These are phyloP conservation scores for Lonchura striata DNA, from an alignment of 2,113 vertebrate genomes.

Conservation along the genomic window DNA sequence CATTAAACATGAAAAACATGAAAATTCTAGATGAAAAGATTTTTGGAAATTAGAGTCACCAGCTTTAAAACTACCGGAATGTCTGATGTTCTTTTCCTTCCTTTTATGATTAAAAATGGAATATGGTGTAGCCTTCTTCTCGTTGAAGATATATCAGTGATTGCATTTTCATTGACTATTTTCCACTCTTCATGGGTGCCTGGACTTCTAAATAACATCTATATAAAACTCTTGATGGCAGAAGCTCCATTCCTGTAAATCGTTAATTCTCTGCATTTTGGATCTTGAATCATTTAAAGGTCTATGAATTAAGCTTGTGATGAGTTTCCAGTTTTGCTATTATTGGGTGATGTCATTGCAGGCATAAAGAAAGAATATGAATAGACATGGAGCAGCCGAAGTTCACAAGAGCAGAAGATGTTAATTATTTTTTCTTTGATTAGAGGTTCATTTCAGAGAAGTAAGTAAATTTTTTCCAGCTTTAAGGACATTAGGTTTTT, in stretches of 20 bases:
- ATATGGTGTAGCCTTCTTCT: neutral
- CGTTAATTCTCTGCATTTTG: neutral
- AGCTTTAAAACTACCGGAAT: neutral
- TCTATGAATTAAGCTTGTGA: neutral
- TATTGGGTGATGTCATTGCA: neutral
- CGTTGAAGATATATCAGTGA: neutral
- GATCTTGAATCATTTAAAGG: neutral
- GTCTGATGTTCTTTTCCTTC: neutral
- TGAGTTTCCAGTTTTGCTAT: neutral
- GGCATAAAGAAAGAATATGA: conserved; percentile 4
- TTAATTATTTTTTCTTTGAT: neutral
- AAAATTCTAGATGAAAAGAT: neutral
- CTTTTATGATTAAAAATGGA: neutral
- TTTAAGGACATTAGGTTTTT: neutral
- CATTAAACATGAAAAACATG: neutral
- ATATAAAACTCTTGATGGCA: neutral
- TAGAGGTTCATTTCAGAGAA: conserved; percentile 7
- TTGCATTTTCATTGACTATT: neutral
- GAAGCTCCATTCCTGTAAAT: neutral
- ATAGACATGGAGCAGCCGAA: conserved; percentile 1
- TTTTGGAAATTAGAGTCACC: neutral
- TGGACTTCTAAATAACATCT: neutral
- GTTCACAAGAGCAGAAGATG: neutral
- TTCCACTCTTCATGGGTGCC: neutral
- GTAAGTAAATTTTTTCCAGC: neutral